phyloP scores from a whole-genome alignment of 1,140 invertebrate species.

The Diploscapter pachys region DNA sequence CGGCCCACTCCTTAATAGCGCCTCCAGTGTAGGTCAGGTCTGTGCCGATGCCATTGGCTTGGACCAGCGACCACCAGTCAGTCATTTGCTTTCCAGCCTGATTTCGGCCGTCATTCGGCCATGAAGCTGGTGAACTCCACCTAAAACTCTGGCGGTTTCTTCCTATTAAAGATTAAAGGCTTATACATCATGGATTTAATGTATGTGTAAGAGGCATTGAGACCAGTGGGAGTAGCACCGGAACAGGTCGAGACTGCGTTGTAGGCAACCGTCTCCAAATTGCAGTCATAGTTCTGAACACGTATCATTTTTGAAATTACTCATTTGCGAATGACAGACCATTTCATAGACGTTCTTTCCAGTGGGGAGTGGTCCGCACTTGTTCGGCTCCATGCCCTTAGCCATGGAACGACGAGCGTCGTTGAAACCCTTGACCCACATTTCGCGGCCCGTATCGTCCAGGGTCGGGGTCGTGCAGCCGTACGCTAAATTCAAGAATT shows the following conservation, averaged over 20 bases:
- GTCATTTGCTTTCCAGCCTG: too few relatives aligned
- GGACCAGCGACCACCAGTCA: background rate
- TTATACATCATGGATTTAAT: too few relatives aligned
- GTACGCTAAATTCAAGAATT: background rate
- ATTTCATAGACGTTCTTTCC: constrained; percentile 25
- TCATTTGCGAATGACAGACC: background rate
- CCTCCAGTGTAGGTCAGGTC: background rate
- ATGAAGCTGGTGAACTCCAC: too few relatives aligned
- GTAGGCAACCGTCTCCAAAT: constrained; percentile 12
- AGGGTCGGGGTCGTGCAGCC: constrained; percentile 8
- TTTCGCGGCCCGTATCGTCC: constrained; percentile 7
- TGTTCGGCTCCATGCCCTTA: constrained; percentile 20
- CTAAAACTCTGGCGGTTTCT: too few relatives aligned
- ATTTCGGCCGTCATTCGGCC: too few relatives aligned
- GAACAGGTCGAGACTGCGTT: too few relatives aligned
- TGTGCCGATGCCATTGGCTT: too few relatives aligned
- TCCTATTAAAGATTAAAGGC: too few relatives aligned
- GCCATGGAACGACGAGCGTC: constrained; percentile 18
- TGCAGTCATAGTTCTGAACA: constrained; percentile 13
- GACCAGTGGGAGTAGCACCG: too few relatives aligned
- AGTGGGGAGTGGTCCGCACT: constrained; percentile 9
- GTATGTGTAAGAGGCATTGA: too few relatives aligned
- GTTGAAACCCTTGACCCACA: constrained; percentile 10
- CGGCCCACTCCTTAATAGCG: background rate
- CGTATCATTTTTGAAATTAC: background rate